Evolutionary conservation across 2,888 invertebrate species (phyloP), one percentile per base, ranked within the genome.

Genomic region (Drosophila picticornis): DNA sequence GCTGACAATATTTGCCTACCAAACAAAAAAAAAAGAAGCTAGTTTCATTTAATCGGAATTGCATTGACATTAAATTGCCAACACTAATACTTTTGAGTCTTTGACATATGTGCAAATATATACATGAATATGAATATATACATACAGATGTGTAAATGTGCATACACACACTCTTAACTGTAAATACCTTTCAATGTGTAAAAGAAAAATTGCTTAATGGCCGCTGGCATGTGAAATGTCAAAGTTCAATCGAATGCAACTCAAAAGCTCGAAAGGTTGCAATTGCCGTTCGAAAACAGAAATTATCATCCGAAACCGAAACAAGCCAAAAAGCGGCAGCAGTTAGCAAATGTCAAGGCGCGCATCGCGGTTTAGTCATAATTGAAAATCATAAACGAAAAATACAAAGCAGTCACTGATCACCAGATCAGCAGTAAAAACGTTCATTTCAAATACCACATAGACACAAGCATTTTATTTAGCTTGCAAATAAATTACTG

Each of bases 321-420:
- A 32, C 53, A 38, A 38, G 51, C 58, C 67, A 65, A 57, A 68
- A 62, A 19, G 38, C 27, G 11, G 19, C 10, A 36, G 46, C 57
- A 57, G 31, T 51, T 51, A 46, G 57, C 67, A 77, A 83, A 77
- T 80, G 76, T 83, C 80, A 83, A 81, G 80, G 48, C 65, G 22
- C 52, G 29, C 36, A 38, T 48, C n/a, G 22, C 7, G 27, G 27
- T 51, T 34, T 36, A 52, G 29, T 56, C 40, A 48, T 64, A 62
- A 65, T 59, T 59, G 51, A 52, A 65, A 57, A 69, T 38, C 59
- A 74, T 63, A 63, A 60, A 22, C 27, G 36, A 40, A 40, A 53
- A 43, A 69, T 36, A 57, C 13, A 61, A 71, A 29, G 62, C 64
- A 52, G 43, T 36, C 51, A 32, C n/a, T 43, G 36, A 25, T 46